phyloP scores from a whole-genome alignment of 2,888 invertebrate genomes.

The Teinopalpus imperialis region DNA sequence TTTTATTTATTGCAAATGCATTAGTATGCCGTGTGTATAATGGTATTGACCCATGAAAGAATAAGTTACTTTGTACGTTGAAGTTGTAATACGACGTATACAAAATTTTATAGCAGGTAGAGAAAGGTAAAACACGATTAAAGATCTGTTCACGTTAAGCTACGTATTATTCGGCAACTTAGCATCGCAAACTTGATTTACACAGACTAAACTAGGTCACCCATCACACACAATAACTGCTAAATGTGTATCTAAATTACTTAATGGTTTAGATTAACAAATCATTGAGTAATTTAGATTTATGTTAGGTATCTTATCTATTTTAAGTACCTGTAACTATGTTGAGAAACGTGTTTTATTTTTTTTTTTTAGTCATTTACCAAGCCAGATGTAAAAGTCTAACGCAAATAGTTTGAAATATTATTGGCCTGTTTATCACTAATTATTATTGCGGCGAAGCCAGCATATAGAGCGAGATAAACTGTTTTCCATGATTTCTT shows the following conservation, averaged over 20 bases:
- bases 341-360: background rate
- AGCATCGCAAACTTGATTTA: constrained; percentile 17
- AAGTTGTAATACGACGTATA: constrained; percentile 2
- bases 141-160: constrained; percentile 19
- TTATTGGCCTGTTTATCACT: background rate
- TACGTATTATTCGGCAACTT: constrained; percentile 13
- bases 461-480: no score
- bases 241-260: no score
- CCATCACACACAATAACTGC: background rate
- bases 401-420: background rate
- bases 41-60: constrained; percentile 11
- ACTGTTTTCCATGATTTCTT: constrained; percentile 8
- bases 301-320: background rate
- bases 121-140: constrained; percentile 24
- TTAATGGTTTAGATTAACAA: no score
- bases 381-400: background rate
- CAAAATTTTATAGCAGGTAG: constrained; percentile 12
- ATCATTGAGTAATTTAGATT: constrained; percentile 5
- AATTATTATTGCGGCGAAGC: constrained; percentile 3
- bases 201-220: constrained; percentile 9
- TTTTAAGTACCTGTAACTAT: background rate
- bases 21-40: constrained; percentile 3
- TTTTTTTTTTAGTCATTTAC: no score
- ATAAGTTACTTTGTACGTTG: constrained; percentile 5
- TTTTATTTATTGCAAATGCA: no score